Percentiles rank a stretch among this genome's conserved stretches.
phyloP scores from a whole-genome alignment of 2,113 vertebrate species.

The Ictalurus furcatus region DNA sequence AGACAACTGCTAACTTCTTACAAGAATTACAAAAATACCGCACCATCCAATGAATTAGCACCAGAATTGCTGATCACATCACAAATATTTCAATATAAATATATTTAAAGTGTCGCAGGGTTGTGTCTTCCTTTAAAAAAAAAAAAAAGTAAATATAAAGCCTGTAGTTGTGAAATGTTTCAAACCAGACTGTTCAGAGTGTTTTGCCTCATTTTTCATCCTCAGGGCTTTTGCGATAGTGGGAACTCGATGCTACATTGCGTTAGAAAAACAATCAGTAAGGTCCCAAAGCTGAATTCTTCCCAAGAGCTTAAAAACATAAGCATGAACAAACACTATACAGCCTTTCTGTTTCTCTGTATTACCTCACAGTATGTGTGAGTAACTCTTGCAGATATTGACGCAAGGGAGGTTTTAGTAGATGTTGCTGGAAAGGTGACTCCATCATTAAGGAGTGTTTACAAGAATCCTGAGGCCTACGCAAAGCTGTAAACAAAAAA shows the following conservation, averaged over 20 bases:
- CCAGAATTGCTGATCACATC: neutral
- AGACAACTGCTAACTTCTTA: neutral
- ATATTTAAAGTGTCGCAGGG: neutral
- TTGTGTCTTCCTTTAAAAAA: neutral
- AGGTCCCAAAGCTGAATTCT: neutral
- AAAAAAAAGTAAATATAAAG: neutral
- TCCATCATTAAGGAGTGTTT: constrained; percentile 27
- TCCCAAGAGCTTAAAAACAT: constrained; percentile 1
- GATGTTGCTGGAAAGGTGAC: neutral
- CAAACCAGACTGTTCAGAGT: neutral
- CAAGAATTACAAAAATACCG: neutral
- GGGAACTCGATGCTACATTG: constrained; percentile 3
- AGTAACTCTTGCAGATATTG: constrained; percentile 41
- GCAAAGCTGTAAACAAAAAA: constrained; percentile 14
- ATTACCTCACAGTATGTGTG: constrained; percentile 7
- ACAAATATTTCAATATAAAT: neutral
- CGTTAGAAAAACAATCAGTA: constrained; percentile 28
- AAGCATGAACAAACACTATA: neutral
- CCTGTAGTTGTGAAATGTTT: neutral
- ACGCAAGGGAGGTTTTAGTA: neutral
- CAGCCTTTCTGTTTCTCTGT: neutral
- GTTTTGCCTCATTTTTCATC: neutral
- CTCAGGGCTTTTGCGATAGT: neutral
- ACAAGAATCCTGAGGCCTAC: constrained; percentile 1
- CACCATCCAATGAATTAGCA: neutral